Conservation (phyloP, 2,797 vertebrate species). For the Clarias fuscus region DNA sequence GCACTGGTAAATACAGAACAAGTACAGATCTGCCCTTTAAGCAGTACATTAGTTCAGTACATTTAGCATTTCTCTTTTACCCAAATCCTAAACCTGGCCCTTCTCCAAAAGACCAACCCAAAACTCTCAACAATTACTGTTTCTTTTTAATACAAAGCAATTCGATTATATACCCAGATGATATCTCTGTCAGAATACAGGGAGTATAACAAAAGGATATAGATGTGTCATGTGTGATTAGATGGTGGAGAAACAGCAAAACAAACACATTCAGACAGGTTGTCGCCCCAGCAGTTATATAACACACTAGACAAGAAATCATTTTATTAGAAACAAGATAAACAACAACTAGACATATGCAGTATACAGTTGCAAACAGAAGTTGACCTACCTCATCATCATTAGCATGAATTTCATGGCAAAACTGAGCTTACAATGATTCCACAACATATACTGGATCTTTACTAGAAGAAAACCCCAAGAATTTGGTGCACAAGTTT, state of each 20-base stretch:
- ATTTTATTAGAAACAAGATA: neutral
- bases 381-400: too few relatives aligned
- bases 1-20: neutral
- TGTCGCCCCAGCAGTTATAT: neutral
- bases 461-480: too few relatives aligned
- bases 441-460: too few relatives aligned
- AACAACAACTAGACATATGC: neutral
- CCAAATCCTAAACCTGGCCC: neutral
- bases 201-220: neutral
- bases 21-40: neutral
- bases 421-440: too few relatives aligned
- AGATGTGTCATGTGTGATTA: neutral
- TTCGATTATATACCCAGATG: conserved; percentile 9
- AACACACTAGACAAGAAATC: neutral
- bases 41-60: too few relatives aligned
- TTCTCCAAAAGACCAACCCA: neutral
- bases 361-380: neutral
- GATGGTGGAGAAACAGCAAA: neutral
- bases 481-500: too few relatives aligned
- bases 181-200: neutral
- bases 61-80: neutral
- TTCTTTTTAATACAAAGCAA: conserved; percentile 14
- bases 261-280: neutral
- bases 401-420: too few relatives aligned
- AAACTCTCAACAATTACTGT: neutral